phyloP scores from a whole-genome alignment of 2,113 vertebrate species.

The Asarcornis scutulata region DNA sequence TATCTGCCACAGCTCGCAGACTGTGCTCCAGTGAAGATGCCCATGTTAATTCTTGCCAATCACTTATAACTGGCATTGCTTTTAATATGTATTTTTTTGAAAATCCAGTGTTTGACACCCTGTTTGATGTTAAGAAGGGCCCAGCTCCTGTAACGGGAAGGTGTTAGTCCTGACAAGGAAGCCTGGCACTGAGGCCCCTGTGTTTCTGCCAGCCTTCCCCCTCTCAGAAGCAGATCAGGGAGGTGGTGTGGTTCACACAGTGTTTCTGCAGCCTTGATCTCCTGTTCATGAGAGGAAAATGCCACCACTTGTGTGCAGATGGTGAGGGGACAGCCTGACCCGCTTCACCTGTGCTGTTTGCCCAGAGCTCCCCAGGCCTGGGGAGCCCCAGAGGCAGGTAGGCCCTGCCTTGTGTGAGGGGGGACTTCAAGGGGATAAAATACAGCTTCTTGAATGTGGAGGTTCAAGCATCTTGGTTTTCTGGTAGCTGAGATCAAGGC shows the following conservation, averaged over 20 bases:
- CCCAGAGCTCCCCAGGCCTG: neutral
- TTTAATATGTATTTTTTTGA: neutral
- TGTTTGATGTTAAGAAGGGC: neutral
- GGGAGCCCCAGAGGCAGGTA: neutral
- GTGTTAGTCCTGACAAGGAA: neutral
- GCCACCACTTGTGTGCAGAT: slow-evolving; percentile 12
- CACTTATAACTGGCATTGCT: neutral
- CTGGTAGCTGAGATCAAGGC: neutral
- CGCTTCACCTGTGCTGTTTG: neutral
- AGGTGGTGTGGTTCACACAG: neutral
- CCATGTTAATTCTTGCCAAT: neutral
- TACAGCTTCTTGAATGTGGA: neutral
- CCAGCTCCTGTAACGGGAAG: neutral
- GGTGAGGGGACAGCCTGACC: neutral
- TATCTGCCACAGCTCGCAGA: neutral
- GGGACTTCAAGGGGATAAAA: neutral
- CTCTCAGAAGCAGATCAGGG: neutral
- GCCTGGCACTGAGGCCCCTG: neutral
- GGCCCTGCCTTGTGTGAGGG: rapidly evolving
- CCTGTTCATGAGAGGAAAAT: slow-evolving; percentile 1
- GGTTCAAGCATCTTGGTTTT: rapidly evolving
- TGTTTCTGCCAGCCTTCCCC: neutral
- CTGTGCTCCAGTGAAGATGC: neutral
- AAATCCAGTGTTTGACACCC: neutral
- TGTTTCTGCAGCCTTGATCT: neutral